These are phyloP conservation scores for Diachasma alloeum DNA, from an alignment of 1,140 invertebrate species.

Conservation along the genomic window DNA sequence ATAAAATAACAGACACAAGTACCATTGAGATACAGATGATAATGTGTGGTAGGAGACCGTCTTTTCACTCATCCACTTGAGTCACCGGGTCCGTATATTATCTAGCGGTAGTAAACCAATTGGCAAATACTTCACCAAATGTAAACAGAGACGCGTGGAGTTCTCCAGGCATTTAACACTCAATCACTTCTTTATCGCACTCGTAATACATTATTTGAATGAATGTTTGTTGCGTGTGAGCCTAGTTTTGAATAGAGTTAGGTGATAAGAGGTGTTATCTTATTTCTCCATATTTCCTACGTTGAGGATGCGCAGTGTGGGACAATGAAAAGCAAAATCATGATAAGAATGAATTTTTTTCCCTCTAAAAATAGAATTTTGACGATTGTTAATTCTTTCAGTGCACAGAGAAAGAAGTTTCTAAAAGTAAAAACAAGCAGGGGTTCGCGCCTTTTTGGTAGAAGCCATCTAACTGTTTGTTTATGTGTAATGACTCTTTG, in stretches of 20 bases:
- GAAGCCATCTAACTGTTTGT: no score
- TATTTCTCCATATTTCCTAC: no score
- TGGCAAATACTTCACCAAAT: slow-evolving; percentile 5
- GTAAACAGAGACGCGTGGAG: neutral
- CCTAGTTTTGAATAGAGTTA: neutral
- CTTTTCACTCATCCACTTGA: slow-evolving; percentile 19
- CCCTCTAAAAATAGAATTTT: no score
- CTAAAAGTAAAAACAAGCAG: no score
- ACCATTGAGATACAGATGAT: neutral
- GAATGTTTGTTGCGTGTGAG: neutral
- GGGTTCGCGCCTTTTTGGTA: no score
- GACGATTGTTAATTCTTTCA: no score
- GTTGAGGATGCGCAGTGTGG: no score
- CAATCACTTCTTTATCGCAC: neutral
- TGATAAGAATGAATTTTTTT: no score
- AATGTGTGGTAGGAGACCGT: neutral
- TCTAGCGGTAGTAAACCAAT: slow-evolving; percentile 20
- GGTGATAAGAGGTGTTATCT: neutral
- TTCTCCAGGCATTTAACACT: neutral
- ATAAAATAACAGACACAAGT: neutral
- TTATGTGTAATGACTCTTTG: no score
- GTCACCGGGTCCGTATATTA: slow-evolving; percentile 22
- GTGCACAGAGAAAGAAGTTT: no score
- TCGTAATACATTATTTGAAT: neutral
- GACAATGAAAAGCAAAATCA: no score